Conservation (phyloP, 2,888 invertebrate genomes). For the Ochropleura plecta region DNA sequence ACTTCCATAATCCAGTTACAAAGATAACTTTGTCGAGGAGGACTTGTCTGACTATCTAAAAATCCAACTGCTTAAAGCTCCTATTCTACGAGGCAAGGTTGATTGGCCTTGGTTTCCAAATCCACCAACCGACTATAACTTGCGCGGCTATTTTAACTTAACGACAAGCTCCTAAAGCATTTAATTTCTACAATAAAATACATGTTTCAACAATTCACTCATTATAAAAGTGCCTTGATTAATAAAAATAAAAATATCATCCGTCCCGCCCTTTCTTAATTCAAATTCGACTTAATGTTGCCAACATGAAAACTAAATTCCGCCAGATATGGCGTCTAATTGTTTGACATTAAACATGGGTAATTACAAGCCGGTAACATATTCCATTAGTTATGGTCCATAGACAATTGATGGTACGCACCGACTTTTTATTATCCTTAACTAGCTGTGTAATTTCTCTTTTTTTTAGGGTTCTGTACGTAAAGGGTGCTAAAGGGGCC, state of each 20-base stretch:
- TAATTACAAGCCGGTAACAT: slow-evolving; percentile 62
- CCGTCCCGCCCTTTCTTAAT: slow-evolving; percentile 30
- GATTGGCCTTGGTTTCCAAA: background rate
- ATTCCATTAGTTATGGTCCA: slow-evolving; percentile 62
- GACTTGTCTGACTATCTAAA: background rate
- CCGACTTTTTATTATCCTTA: slow-evolving; percentile 62
- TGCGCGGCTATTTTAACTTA: background rate
- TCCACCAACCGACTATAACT: background rate
- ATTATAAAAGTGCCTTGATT: background rate
- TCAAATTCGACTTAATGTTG: slow-evolving; percentile 46
- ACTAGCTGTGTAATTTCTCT: slow-evolving; percentile 36
- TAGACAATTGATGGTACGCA: slow-evolving; percentile 62
- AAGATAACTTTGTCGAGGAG: background rate
- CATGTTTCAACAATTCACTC: background rate
- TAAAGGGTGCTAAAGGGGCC: background rate
- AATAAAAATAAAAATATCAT: slow-evolving; percentile 3
- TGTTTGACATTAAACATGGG: slow-evolving; percentile 67
- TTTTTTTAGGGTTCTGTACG: slow-evolving; percentile 21
- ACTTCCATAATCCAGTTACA: background rate
- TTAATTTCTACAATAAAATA: slow-evolving; percentile 1
- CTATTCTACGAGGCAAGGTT: background rate
- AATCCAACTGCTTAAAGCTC: background rate
- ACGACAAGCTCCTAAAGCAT: background rate
- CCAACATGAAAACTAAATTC: slow-evolving; percentile 53
- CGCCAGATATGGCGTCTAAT: slow-evolving; percentile 66